These are phyloP conservation scores for Gymnarchus niloticus DNA, from an alignment of 2,113 vertebrate genomes.

Conservation along the genomic window DNA sequence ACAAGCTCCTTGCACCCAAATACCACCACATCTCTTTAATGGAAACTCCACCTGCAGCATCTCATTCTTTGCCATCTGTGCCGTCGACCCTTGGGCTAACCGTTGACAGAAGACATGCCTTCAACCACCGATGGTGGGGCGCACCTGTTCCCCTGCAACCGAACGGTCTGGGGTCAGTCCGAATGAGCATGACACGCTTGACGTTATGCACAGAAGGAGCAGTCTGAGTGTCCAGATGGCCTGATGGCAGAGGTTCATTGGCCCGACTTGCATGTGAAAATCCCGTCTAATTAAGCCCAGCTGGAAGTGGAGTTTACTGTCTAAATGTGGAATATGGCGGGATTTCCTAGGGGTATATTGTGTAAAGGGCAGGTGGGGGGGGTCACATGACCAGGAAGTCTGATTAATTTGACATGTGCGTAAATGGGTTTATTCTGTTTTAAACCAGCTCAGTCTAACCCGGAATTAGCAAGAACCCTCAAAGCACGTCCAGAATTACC, in stretches of 20 bases:
- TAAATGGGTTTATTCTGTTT: background rate
- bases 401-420: background rate
- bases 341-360: background rate
- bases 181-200: background rate
- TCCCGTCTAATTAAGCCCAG: slow-evolving; percentile 3
- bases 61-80: background rate
- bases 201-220: background rate
- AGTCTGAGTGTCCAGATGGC: background rate
- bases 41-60: background rate
- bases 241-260: background rate
- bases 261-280: background rate
- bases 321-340: background rate
- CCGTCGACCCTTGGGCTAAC: background rate
- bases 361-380: background rate
- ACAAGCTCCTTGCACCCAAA: background rate
- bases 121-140: background rate
- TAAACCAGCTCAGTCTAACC: background rate
- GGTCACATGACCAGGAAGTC: background rate
- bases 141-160: background rate
- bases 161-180: background rate
- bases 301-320: background rate
- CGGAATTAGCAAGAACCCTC: no score
- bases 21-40: no score
- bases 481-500: background rate
- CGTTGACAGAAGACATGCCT: background rate